A percentile compares a stretch with the other conserved stretches of the same genome.
Conservation (phyloP, 2,113 vertebrate species). For the Hylia prasina region DNA sequence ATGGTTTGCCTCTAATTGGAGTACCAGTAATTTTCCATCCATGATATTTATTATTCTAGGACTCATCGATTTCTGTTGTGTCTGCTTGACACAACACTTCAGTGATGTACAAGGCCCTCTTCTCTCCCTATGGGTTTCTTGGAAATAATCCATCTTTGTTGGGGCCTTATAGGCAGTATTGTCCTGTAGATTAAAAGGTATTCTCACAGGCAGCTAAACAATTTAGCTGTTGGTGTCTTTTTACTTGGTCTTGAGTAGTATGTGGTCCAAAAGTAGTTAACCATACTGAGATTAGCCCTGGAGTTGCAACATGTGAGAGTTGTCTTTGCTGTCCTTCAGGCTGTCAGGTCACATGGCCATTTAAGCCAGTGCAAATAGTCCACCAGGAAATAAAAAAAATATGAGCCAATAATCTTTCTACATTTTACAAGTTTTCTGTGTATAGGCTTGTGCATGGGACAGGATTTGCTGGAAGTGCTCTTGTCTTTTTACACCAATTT, state of each 20-base stretch:
- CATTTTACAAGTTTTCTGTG: neutral
- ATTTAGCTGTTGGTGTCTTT: neutral
- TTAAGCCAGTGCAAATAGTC: neutral
- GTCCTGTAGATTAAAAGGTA: rapidly evolving
- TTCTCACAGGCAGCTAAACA: neutral
- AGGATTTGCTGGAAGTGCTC: neutral
- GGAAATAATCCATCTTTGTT: neutral
- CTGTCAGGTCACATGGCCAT: neutral
- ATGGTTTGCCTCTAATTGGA: neutral
- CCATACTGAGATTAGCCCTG: neutral
- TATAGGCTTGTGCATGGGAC: neutral
- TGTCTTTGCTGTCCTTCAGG: neutral
- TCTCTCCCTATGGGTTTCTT: neutral
- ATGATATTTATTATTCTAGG: neutral
- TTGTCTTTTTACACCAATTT: neutral
- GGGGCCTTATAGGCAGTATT: neutral
- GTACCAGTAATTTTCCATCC: neutral
- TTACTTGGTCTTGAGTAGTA: neutral
- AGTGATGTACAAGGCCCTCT: neutral
- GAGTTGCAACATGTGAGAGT: neutral
- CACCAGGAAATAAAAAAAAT: neutral
- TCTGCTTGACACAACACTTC: neutral
- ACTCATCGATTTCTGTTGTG: neutral
- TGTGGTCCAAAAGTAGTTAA: neutral
- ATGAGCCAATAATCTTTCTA: neutral